phyloP scores from a whole-genome alignment of 2,797 vertebrate species.

The Melanogrammus aeglefinus region DNA sequence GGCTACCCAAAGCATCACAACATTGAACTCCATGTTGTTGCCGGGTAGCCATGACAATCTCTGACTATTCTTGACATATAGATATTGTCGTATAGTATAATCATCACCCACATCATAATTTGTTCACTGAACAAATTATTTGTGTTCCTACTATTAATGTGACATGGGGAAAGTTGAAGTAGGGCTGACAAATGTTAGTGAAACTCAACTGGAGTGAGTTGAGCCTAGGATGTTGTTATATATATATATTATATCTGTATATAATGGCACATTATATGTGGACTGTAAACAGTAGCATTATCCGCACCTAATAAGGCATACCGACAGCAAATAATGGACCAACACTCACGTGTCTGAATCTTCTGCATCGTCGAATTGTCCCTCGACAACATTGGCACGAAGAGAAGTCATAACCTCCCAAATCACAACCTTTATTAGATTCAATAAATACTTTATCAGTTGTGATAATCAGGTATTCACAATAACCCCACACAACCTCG shows the following conservation, averaged over 20 bases:
- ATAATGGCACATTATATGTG: background rate
- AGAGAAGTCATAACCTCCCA: background rate
- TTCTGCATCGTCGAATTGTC: constrained; percentile 87
- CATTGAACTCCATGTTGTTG: too few relatives aligned
- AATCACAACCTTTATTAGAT: background rate
- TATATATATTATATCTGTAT: background rate
- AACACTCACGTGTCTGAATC: constrained; percentile 71
- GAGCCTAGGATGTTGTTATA: background rate
- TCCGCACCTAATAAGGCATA: background rate
- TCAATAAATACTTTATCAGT: background rate
- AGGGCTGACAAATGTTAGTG: too few relatives aligned
- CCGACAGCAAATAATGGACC: background rate
- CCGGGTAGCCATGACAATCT: too few relatives aligned
- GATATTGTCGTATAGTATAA: too few relatives aligned
- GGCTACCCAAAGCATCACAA: too few relatives aligned
- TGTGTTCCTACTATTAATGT: too few relatives aligned
- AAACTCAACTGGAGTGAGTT: background rate
- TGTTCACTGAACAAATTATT: too few relatives aligned
- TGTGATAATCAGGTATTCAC: background rate
- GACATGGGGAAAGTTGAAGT: too few relatives aligned
- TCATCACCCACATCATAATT: too few relatives aligned
- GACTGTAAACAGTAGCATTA: background rate
- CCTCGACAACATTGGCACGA: constrained; percentile 61
- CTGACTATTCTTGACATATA: too few relatives aligned
- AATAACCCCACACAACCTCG: background rate